Percentiles rank a stretch among this genome's conserved stretches.
Conservation (phyloP, 2,113 vertebrate species). For the Ceratotherium simum region DNA sequence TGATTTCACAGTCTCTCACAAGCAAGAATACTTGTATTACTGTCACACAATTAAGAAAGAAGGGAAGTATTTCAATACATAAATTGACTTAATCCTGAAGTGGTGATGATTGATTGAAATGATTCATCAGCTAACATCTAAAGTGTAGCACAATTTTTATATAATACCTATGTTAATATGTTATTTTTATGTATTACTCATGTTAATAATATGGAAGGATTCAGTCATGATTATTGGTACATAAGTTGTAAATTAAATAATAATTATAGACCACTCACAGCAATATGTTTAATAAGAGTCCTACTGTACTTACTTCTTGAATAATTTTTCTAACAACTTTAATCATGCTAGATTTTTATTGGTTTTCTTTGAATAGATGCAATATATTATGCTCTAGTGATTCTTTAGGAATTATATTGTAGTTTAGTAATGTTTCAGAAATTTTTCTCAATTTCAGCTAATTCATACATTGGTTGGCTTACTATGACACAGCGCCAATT, state of each 20-base stretch:
- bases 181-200: not conserved
- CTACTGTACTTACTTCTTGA: slow-evolving; percentile 81
- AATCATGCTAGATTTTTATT: slow-evolving; percentile 82
- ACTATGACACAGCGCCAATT: not conserved
- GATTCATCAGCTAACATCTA: not conserved
- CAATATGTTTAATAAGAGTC: slow-evolving; percentile 83
- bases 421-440: slow-evolving; percentile 68
- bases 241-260: slow-evolving; percentile 82
- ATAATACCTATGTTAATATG: slow-evolving; percentile 64
- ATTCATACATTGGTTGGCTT: not conserved
- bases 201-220: slow-evolving; percentile 79
- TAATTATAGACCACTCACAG: slow-evolving; percentile 80
- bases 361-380: slow-evolving; percentile 78
- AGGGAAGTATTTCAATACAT: not conserved
- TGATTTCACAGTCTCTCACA: not conserved
- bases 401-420: slow-evolving; percentile 63
- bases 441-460: not conserved
- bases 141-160: not conserved
- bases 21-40: not conserved
- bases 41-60: not conserved
- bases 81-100: not conserved
- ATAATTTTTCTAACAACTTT: slow-evolving; percentile 79
- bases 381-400: slow-evolving; percentile 8
- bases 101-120: not conserved
- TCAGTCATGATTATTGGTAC: slow-evolving; percentile 81